Evolutionary conservation across 2,888 invertebrate species (phyloP), one percentile per base, ranked within the genome.

Genomic region (Drosophila mercatorum): DNA sequence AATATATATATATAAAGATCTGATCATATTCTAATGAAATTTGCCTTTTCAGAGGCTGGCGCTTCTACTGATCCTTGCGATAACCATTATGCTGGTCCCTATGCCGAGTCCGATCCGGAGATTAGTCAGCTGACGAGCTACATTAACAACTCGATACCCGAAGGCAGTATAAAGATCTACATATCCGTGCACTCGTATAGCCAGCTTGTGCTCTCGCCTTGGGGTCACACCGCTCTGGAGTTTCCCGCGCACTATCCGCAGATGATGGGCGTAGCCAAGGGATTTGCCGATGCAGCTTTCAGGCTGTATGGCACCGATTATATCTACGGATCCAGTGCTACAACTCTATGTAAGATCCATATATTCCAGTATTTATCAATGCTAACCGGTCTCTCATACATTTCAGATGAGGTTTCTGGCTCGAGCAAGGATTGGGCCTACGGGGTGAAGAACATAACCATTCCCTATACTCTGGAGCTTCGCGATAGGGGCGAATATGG

Each of bases 401-500:
- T 53, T 75, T 3, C 71, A 93, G 93, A 93, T 75, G 81, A 85
- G 47, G 92, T 93, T 0, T 93, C 92, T 6, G 93, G 94, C 4
- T 91, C 92, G 28, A 92, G 92, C 61, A 92, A 92, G 70, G 95
- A 95, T 78, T 95, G 94, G 94, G 94, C 94, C 2, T 93, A 94
- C 77, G 94, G 93, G 0, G 92, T 90, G 0, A 93, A 93, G 26
- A 93, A 93, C 5, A 93, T 94, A 8, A 94, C 94, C n/a, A 93
- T 94, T 56, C 91, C 94, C 2, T 94, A 94, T 81, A 94, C 94
- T 0, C 93, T 94, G 40, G 95, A 95, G 79, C 88, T 96, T 0
- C 93, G 96, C 10, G 96, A 97, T 89, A 94, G 93, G 2, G 96
- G 96, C 0, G 75, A 89, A 0, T 94, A 94, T 81, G 96, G 96